Evolutionary conservation across 2,888 invertebrate species (phyloP), one percentile per base, ranked within the genome.

Genomic region (Acheta domesticus): DNA sequence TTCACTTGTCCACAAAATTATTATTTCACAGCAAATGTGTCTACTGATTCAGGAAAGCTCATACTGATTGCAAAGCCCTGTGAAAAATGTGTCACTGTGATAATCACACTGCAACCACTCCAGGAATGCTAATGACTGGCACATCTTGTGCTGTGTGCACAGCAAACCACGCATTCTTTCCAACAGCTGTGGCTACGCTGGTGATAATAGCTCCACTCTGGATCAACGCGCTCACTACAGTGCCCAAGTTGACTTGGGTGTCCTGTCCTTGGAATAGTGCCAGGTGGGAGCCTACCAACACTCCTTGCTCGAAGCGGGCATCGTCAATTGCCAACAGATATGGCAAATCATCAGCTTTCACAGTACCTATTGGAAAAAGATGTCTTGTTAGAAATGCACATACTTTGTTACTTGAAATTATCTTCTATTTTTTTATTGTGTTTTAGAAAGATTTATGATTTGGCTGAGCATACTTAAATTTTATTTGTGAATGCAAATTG

Each of bases 301-400:
- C 83, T 49, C 86, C 87, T 74, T 85, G 84, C 36, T 82, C 82
- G 77, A 88, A 87, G 2, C 82, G 82, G 0, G 86, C 85, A 21
- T 86, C 86, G 81, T 88, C 86, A 62, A 88, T 83, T 1, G 86
- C 85, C 23, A 87, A 80, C 21, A 88, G 80, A n/a, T 87, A 81
- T 4, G 84, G 82, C 74, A 85, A 84, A 36, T 85, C 85, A 48
- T 83, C 82, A 75, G 85, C 85, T 49, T 85, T 83, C 14, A 87
- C 84, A 2, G 87, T 86, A 76, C 87, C 88, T 88, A 81, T 36
- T 79, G 81, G 77, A 19, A 36, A 5, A 74, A 79, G 23, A 73
- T 8, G 36, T 36, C 36, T 36, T 36, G 36, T 36, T 36, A 36
- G 36, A 36, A 36, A 36, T 36, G 36, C 36, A 36, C 36, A 4